Conservation (phyloP, 2,797 vertebrate species). For the Gadopsis bispinosus region DNA sequence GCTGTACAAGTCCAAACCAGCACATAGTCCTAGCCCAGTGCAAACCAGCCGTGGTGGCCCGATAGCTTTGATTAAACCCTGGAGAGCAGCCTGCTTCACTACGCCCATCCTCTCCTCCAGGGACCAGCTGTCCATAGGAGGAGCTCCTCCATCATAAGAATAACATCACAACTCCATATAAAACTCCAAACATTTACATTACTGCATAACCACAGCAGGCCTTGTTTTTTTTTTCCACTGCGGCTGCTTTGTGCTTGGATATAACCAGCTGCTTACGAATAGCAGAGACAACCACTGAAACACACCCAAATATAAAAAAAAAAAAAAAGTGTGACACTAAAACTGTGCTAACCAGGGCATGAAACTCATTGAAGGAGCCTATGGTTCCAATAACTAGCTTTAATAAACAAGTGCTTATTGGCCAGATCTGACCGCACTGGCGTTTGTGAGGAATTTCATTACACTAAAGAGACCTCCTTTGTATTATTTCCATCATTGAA, state of each 20-base stretch:
- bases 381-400: constrained; percentile 64
- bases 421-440: constrained; percentile 46
- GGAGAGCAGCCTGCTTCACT: constrained; percentile 43
- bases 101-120: constrained; percentile 60
- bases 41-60: constrained; percentile 44
- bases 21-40: constrained; percentile 28
- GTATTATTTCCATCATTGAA: constrained; percentile 60
- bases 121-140: constrained; percentile 81
- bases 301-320: constrained; percentile 76
- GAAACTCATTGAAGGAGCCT: constrained; percentile 52
- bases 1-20: constrained; percentile 16
- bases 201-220: constrained; percentile 79
- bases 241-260: constrained; percentile 77
- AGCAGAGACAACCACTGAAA: constrained; percentile 79
- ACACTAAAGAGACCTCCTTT: constrained; percentile 56
- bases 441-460: constrained; percentile 48
- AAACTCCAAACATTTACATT: constrained; percentile 87
- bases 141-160: constrained; percentile 82
- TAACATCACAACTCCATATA: constrained; percentile 81
- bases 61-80: constrained; percentile 72
- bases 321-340: constrained; percentile 62
- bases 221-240: constrained; percentile 67
- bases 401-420: constrained; percentile 62
- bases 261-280: constrained; percentile 80
- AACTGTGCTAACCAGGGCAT: constrained; percentile 57